A percentile compares a stretch with the other conserved stretches of the same genome.
phyloP scores from a whole-genome alignment of 2,797 vertebrate species.

The Adelosebastes latens region DNA sequence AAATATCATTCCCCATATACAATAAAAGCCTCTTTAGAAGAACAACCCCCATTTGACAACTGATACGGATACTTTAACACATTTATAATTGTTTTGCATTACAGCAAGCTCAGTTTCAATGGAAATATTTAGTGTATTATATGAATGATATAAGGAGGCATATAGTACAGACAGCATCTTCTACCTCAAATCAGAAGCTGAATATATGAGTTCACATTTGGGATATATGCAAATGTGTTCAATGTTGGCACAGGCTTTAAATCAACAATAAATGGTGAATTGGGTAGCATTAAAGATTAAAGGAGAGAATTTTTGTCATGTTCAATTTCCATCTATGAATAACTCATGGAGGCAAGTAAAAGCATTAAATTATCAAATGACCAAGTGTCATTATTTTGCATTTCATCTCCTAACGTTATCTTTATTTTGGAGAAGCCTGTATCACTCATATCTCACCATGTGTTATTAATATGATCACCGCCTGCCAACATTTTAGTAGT shows the following conservation, averaged over 20 bases:
- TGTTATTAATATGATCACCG: constrained; percentile 49
- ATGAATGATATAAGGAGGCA: constrained; percentile 1
- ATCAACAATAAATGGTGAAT: constrained; percentile 36
- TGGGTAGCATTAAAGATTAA: constrained; percentile 48
- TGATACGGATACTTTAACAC: constrained; percentile 6
- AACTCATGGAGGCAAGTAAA: constrained; percentile 5
- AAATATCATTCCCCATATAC: neutral
- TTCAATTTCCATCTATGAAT: constrained; percentile 35
- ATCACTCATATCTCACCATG: constrained; percentile 27
- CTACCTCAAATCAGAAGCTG: constrained; percentile 12
- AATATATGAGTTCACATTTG: constrained; percentile 32
- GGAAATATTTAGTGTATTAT: constrained; percentile 31
- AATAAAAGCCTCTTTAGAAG: neutral
- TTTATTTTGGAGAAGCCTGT: constrained; percentile 21
- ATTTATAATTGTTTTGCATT: constrained; percentile 14
- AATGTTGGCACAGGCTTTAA: constrained; percentile 38
- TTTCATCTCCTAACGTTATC: neutral
- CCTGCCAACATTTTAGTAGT: constrained; percentile 37
- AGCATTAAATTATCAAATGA: constrained; percentile 26
- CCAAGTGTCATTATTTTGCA: constrained; percentile 9
- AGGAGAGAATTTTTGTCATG: neutral
- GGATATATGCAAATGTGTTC: constrained; percentile 39
- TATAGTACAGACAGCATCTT: neutral
- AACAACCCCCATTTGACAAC: neutral
- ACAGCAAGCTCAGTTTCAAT: constrained; percentile 47